Evolutionary conservation across 1,140 invertebrate genomes (phyloP).

Genomic region (Leptoteleia sp.): DNA sequence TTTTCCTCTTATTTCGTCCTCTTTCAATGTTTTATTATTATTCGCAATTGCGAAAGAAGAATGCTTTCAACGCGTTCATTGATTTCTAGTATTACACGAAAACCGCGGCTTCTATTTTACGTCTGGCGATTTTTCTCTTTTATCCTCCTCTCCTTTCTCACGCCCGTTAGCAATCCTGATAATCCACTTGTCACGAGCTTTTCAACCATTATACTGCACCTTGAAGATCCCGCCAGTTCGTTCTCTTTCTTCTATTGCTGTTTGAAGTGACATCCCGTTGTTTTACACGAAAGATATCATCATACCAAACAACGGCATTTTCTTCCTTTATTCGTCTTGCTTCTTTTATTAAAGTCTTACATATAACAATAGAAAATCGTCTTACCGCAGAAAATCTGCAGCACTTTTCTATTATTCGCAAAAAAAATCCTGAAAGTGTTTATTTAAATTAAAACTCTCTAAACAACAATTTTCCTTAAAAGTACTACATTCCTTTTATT

Average conservation of each 20-base stretch:
- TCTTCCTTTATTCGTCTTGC: constrained; percentile 40
- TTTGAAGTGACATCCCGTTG: constrained; percentile 65
- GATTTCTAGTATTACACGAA: constrained; percentile 61
- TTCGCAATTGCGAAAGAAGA: constrained; percentile 21
- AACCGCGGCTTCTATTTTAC: constrained; percentile 62
- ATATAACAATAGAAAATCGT: constrained; percentile 55
- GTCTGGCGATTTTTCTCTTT: constrained; percentile 62
- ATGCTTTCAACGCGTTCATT: constrained; percentile 50
- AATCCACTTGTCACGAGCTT: constrained; percentile 68
- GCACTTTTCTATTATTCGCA: constrained; percentile 19
- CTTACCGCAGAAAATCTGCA: constrained; percentile 36
- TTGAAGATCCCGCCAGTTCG: constrained; percentile 59
- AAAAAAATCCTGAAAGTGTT: constrained; percentile 1
- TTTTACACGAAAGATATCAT: constrained; percentile 65
- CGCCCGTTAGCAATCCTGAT: constrained; percentile 65
- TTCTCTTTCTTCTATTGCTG: constrained; percentile 56
- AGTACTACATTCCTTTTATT: too few relatives aligned
- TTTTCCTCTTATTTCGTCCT: too few relatives aligned
- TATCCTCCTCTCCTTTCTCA: constrained; percentile 49
- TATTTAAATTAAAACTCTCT: too few relatives aligned
- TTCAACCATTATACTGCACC: constrained; percentile 63
- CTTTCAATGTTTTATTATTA: too few relatives aligned
- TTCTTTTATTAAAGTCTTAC: constrained; percentile 61
- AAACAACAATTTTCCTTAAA: too few relatives aligned
- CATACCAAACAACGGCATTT: constrained; percentile 60